Conservation (phyloP, 2,797 vertebrate species). For the Manis crassicaudata region DNA sequence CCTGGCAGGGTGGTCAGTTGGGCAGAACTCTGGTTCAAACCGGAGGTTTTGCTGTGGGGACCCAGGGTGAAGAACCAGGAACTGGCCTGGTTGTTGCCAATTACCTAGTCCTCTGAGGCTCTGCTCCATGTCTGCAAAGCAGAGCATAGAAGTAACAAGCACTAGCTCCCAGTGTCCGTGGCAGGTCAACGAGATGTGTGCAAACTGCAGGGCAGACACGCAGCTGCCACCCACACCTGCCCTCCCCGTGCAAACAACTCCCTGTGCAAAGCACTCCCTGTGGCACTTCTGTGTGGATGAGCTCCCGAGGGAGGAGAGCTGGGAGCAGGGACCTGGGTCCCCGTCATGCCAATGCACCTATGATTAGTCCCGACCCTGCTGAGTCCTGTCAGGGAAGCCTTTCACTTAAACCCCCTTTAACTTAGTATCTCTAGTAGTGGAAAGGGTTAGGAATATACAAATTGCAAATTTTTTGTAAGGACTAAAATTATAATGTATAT, state of each 20-base stretch:
- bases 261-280: neutral
- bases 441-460: too few relatives aligned
- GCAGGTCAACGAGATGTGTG: neutral
- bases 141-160: too few relatives aligned
- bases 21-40: neutral
- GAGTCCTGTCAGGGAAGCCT: neutral
- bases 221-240: neutral
- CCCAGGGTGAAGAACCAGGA: neutral
- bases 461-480: neutral
- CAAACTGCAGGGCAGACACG: fast-evolving
- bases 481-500: neutral
- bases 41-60: too few relatives aligned
- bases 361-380: fast-evolving
- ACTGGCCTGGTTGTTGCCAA: neutral
- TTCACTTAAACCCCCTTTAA: neutral
- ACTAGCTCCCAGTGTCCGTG: neutral
- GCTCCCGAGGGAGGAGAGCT: fast-evolving
- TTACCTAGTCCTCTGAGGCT: fast-evolving
- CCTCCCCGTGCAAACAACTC: neutral
- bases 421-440: too few relatives aligned
- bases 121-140: neutral
- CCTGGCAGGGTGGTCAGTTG: fast-evolving
- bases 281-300: neutral
- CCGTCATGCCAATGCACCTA: fast-evolving
- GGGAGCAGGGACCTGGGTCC: too few relatives aligned